Evolutionary conservation across 2,113 vertebrate genomes (phyloP), one percentile per base, ranked within the genome.

Genomic region (Callopanchax toddi): DNA sequence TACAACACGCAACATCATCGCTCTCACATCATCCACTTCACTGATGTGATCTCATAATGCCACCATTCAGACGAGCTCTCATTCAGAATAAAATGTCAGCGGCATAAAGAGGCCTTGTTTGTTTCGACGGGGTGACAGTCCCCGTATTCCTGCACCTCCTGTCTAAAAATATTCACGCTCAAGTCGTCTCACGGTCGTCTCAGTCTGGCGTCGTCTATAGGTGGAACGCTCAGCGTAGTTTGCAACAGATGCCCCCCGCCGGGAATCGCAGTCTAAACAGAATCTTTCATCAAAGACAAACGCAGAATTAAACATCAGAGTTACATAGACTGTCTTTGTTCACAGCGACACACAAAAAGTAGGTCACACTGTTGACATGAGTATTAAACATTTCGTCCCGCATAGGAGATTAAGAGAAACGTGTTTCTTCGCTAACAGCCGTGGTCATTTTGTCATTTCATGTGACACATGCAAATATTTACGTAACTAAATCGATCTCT

Each of bases 241-340:
- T 45, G 78, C 67, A 82, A 84, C 85, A 84, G 82, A 85, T 82
- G 76, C 48, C 59, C 42, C 55, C 40, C 58, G 36, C 10, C 62
- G 36, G 83, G 79, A 65, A 65, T 34, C 15, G 0, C 37, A 86
- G 75, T 76, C 81, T 67, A 89, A 87, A 87, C 78, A 87, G 85
- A 89, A 87, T 86, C 77, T 60, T 84, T 87, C 78, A 89, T 89
- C 85, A 89, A 87, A 89, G 87, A 86, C 83, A 82, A 81, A 67
- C 25, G 43, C 71, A 70, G 87, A 89, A 87, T 87, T 76, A 86
- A 87, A 89, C 85, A 87, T 74, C 71, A 86, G 83, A 79, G 77
- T 71, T 59, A 44, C 51, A 61, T 56, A 71, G 61, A 15, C 46
- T 36, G 73, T 76, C 71, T 82, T 62, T 26, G 64, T 79, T 81